These are phyloP conservation scores for Latrodectus hesperus DNA, from an alignment of 2,888 invertebrate genomes.

Conservation along the genomic window DNA sequence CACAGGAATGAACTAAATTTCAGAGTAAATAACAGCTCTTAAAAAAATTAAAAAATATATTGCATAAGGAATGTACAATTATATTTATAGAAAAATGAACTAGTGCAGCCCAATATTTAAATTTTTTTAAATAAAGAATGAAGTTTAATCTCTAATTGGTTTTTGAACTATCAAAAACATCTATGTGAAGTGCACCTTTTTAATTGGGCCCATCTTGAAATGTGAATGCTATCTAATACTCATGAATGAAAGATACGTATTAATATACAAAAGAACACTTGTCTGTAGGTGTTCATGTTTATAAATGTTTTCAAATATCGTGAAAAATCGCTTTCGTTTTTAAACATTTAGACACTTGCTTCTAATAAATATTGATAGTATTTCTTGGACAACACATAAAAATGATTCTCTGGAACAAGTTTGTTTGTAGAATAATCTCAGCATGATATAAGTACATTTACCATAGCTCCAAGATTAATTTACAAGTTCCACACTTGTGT, in stretches of 20 bases:
- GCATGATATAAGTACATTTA: constrained; percentile 42
- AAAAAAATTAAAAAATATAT: constrained; percentile 55
- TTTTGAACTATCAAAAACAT: constrained; percentile 65
- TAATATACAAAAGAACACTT: constrained; percentile 53
- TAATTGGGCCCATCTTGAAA: constrained; percentile 67
- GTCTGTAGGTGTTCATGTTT: constrained; percentile 21
- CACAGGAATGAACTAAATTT: constrained; percentile 26
- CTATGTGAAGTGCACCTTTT: constrained; percentile 68
- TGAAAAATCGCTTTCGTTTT: constrained; percentile 41
- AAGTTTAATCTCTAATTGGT: constrained; percentile 40
- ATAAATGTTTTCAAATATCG: constrained; percentile 31
- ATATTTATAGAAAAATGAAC: constrained; percentile 52
- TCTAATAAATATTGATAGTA: constrained; percentile 48
- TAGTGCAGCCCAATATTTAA: constrained; percentile 35
- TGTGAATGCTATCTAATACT: constrained; percentile 66
- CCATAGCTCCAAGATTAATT: constrained; percentile 19
- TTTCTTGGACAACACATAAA: constrained; percentile 34
- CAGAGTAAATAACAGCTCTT: constrained; percentile 33
- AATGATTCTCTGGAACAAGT: constrained; percentile 8
- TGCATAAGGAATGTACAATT: constrained; percentile 50
- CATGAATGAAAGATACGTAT: constrained; percentile 63
- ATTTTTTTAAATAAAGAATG: constrained; percentile 39
- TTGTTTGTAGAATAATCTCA: constrained; percentile 19
- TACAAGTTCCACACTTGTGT: constrained; percentile 25
- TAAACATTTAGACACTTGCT: constrained; percentile 40